Evolutionary conservation across 2,797 vertebrate genomes (phyloP), one percentile per base, ranked within the genome.

Genomic region (Malurus leucopterus): DNA sequence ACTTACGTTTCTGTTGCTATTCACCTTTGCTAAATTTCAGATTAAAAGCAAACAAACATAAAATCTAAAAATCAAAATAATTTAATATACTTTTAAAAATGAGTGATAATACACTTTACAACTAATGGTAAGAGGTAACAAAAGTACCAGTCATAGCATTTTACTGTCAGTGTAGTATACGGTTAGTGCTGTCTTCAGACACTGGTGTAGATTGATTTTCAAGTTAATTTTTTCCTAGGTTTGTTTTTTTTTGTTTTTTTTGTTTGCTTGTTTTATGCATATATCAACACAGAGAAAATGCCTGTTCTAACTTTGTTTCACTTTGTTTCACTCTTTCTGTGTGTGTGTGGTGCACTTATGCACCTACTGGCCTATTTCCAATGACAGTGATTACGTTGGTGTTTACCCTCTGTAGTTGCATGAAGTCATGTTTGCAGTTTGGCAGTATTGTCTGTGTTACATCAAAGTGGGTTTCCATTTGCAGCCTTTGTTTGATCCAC

Each of bases 391-490:
- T 67, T 86, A 24, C 24, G 8, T 0, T 41, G 67, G 11, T 6
- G 2, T 84, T 80, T 55, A 22, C 55, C 7, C 15, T 27, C 46
- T 61, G 26, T 36, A 63, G 58, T 30, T 63, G 36, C 30, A 15
- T 65, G 2, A 70, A 41, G 24, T 61, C 3, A 1, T 7, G 15
- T 23, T 92, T 0, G 0, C 29, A 55, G 26, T 75, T 75, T 61
- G 38, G 30, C 43, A 21, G 8, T n/a, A 6, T 16, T 59, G 34
- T 15, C 40, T 77, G 26, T 74, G 11, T 83, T 72, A 2, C 6
- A 49, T 61, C 27, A 75, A 30, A 87, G 54, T 44, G 36, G 13
- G 27, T 54, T 87, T 89, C 24, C n/a, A 87, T 82, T 62, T 65
- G 36, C n/a, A 61, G 40, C 36, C 17, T 71, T 84, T 1, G 0